These are phyloP conservation scores for Aethina tumida DNA, from an alignment of 1,140 invertebrate species.

Conservation along the genomic window DNA sequence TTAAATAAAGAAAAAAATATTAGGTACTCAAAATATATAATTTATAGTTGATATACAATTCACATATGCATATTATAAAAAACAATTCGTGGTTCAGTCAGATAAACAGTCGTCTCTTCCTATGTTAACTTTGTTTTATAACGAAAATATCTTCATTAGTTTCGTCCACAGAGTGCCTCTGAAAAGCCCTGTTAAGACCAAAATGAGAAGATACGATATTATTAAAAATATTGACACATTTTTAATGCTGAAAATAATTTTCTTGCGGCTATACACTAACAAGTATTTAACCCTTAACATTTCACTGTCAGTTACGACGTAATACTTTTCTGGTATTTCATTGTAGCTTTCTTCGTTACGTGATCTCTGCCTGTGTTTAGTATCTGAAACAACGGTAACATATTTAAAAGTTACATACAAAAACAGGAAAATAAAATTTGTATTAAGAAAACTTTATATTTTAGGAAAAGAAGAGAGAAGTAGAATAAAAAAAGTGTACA, in stretches of 20 bases:
- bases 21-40: too few species aligned
- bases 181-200: conserved; percentile 16
- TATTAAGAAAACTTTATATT: too few species aligned
- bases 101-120: too few species aligned
- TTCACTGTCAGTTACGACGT: conserved; percentile 65
- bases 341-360: conserved; percentile 38
- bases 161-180: conserved; percentile 10
- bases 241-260: conserved; percentile 14
- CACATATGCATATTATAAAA: too few species aligned
- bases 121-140: too few species aligned
- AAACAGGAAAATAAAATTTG: conserved; percentile 5
- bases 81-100: too few species aligned
- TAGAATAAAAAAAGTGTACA: too few species aligned
- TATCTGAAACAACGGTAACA: conserved; percentile 19
- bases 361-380: conserved; percentile 32
- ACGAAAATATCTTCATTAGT: too few species aligned
- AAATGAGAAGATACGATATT: conserved; percentile 16
- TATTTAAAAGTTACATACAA: conserved; percentile 3
- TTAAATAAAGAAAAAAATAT: too few species aligned
- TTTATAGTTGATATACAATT: too few species aligned
- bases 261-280: conserved; percentile 56
- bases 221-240: conserved; percentile 15
- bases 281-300: conserved; percentile 66
- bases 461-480: too few species aligned
- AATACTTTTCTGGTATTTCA: conserved; percentile 60